These are phyloP conservation scores for Okamejei kenojei DNA, from an alignment of 2,797 vertebrate species.

Conservation along the genomic window DNA sequence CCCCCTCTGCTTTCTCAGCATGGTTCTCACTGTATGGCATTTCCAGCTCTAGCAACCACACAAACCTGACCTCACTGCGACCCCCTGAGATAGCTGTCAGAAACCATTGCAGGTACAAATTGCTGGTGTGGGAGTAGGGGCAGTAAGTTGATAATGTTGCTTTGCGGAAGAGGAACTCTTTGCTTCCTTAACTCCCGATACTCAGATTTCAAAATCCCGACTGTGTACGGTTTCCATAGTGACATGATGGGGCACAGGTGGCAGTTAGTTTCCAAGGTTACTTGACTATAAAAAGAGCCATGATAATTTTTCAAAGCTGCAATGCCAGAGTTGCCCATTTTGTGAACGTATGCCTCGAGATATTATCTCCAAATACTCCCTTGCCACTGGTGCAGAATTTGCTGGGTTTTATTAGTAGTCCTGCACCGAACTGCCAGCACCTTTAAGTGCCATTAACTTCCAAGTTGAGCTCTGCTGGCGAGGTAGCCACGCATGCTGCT, in stretches of 20 bases:
- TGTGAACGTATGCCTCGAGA: neutral
- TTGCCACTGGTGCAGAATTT: no score
- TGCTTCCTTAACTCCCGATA: neutral
- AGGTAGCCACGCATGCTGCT: no score
- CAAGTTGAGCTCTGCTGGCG: no score
- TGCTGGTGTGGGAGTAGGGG: neutral
- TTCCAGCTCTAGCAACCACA: neutral
- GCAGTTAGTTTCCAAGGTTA: neutral
- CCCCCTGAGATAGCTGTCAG: neutral
- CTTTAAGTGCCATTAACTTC: no score
- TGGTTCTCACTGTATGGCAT: neutral
- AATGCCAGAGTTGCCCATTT: neutral
- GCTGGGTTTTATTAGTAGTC: no score
- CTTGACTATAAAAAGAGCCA: neutral
- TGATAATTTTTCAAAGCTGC: neutral
- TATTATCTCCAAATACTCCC: neutral
- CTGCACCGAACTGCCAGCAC: no score
- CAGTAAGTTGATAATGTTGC: neutral
- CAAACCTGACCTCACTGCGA: neutral
- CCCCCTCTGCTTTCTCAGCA: neutral
- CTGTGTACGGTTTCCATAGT: neutral
- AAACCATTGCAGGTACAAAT: neutral
- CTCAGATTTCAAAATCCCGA: neutral
- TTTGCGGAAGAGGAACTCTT: neutral
- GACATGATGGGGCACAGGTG: neutral